Base-by-base conservation (phyloP, 2,888 invertebrate species). In the Ophioninae sp. region DNA sequence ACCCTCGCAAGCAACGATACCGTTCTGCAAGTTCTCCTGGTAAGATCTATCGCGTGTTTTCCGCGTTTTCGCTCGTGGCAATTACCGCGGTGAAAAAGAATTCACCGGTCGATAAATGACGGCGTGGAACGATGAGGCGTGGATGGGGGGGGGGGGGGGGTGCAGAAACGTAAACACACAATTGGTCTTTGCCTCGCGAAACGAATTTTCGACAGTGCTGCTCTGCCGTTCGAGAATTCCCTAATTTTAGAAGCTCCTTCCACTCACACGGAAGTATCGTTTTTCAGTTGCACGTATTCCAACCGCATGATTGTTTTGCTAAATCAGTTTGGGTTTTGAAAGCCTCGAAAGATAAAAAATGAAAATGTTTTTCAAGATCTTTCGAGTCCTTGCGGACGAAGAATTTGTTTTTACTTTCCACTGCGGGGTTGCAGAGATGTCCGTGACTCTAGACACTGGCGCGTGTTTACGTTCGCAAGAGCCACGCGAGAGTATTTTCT, bases 1-100 rank as follows among this genome's bases (percentile, higher is more conserved):
- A 79, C 67, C 61, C 56, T 68, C 63, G 80, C 68, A 30, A 22
- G 72, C 72, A 69, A 59, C 85, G 68, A 64, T 61, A 75, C 67
- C 61, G 64, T 83, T 73, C n/a, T 80, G 56, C 77, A 83, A 63
- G 23, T 83, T 80, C 51, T 41, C 2, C 77, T 83, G 83, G 83
- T 83, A 83, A 83, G 79, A 69, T 41, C 56, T 68, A 44, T 75
- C 37, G 64, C 75, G 64, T 71, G 68, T 58, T 68, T 17, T 67
- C 17, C 39, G 20, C 51, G 37, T 65, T 44, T 51, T 51, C 51
- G 51, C 51, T 17, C 13, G 13, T 6, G 51, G 51, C 51, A 51
- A 51, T 51, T 51, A 51, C 51, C 51, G 51, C 51, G 51, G 51
- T 10, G 51, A 51, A 51, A 51, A 17, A 51, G 3, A 17, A 51